Evolutionary conservation across 2,888 invertebrate species (phyloP), one percentile per base, ranked within the genome.

Genomic region (Pseudococcus viburni): DNA sequence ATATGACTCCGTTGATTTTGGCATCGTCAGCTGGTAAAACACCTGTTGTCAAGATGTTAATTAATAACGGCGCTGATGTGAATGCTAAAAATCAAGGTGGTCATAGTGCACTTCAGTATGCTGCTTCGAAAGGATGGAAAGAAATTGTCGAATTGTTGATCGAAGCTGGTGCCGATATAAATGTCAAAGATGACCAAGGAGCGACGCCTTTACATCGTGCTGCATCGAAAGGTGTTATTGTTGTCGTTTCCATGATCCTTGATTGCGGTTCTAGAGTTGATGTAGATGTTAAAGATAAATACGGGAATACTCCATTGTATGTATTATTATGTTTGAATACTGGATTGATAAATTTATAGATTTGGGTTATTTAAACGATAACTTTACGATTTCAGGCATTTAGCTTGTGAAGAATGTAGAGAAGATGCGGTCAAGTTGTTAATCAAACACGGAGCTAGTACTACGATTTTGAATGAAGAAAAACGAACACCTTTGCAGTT

Each of bases 41-140:
- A 55, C 94, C 94, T 90, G 94, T 95, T 85, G 95, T 96, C 0
- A 93, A 93, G 86, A 91, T 94, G 1, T 92, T 97, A 22, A 91
- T 96, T 89, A 92, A 93, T 19, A 94, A 94, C 91, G 95, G 95
- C 68, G 96, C 95, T 17, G 93, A 95, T 91, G 93, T 96, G 0
- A 95, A 96, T 92, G 94, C 94, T 85, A 94, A 94, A 90, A 95
- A 95, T 88, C 92, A 91, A 89, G 94, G 95, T 89, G 96, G 96
- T 0, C 96, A 97, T 91, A 95, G 96, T 59, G 93, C 96, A 11
- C 92, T 97, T 86, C 96, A 96, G 91, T 97, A 97, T 93, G 96
- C 96, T 73, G 95, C 96, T 89, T 97, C 97, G 0, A 97, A 97
- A 92, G 95, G 96, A 89, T 95, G 95, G 93, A 92, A 93, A 90